These are phyloP conservation scores for Maniola hyperantus DNA, from an alignment of 2,888 invertebrate species.

Conservation along the genomic window DNA sequence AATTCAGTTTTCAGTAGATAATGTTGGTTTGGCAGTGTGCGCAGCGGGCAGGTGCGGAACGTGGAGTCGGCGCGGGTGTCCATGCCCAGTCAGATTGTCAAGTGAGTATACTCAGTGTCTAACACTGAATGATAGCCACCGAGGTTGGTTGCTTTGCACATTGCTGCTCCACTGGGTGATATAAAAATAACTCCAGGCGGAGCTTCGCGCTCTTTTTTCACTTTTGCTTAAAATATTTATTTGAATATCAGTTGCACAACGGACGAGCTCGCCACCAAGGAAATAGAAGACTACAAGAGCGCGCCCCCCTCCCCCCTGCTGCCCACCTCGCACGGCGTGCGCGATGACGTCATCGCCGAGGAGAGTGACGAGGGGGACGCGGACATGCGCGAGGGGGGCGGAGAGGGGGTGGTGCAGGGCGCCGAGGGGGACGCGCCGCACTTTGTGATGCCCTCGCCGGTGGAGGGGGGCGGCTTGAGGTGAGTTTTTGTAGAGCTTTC, in stretches of 20 bases:
- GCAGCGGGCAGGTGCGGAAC: slow-evolving; percentile 96
- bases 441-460: slow-evolving; percentile 37
- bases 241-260: slow-evolving; percentile 83
- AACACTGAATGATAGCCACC: no score
- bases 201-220: no score
- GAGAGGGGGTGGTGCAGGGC: slow-evolving; percentile 35
- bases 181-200: no score
- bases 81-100: slow-evolving; percentile 97
- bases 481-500: slow-evolving; percentile 42
- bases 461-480: slow-evolving; percentile 53
- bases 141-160: neutral
- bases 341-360: slow-evolving; percentile 72
- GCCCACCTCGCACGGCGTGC: slow-evolving; percentile 56
- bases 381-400: slow-evolving; percentile 44
- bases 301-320: slow-evolving; percentile 44
- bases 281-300: slow-evolving; percentile 77
- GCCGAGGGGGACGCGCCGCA: slow-evolving; percentile 43
- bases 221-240: no score
- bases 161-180: no score
- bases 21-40: slow-evolving; percentile 83
- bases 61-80: slow-evolving; percentile 96
- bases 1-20: neutral
- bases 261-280: slow-evolving; percentile 86
- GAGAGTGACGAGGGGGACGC: slow-evolving; percentile 58
- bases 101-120: no score